phyloP scores from a whole-genome alignment of 2,797 vertebrate genomes.

The Pangasius sanitwongsei region DNA sequence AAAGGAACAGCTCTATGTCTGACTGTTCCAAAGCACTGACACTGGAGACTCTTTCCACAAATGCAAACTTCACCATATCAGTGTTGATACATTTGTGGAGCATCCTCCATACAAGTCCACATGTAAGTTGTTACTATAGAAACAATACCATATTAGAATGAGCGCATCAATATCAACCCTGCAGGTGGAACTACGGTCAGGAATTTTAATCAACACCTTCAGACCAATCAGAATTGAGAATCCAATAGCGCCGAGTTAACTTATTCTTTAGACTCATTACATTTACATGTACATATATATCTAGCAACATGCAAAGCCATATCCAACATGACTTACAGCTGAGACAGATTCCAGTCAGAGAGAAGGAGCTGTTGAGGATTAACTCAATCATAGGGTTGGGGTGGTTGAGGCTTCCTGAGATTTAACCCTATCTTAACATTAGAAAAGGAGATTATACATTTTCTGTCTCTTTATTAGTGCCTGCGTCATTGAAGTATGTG shows the following conservation, averaged over 20 bases:
- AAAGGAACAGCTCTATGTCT: not conserved
- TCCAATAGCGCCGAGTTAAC: not conserved
- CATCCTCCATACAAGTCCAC: not conserved
- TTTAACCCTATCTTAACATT: not conserved
- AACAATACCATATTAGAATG: not conserved
- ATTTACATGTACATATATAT: not conserved
- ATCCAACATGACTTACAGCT: not conserved
- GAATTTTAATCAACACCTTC: not conserved
- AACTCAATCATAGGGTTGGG: not conserved
- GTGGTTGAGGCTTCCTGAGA: not conserved
- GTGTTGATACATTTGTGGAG: no score
- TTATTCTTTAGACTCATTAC: not conserved
- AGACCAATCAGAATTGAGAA: not conserved
- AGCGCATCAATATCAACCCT: not conserved
- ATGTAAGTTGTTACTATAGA: not conserved
- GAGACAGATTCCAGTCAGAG: not conserved
- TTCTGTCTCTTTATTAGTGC: not conserved
- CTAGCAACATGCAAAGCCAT: not conserved
- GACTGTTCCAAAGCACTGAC: not conserved
- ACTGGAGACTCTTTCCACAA: not conserved
- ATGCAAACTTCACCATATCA: not conserved
- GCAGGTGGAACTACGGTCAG: not conserved
- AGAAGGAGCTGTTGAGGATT: not conserved
- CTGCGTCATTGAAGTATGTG: not conserved
- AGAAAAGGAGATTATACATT: not conserved